Conservation (phyloP, 1,140 invertebrate species). For the Trissolcus basalis region DNA sequence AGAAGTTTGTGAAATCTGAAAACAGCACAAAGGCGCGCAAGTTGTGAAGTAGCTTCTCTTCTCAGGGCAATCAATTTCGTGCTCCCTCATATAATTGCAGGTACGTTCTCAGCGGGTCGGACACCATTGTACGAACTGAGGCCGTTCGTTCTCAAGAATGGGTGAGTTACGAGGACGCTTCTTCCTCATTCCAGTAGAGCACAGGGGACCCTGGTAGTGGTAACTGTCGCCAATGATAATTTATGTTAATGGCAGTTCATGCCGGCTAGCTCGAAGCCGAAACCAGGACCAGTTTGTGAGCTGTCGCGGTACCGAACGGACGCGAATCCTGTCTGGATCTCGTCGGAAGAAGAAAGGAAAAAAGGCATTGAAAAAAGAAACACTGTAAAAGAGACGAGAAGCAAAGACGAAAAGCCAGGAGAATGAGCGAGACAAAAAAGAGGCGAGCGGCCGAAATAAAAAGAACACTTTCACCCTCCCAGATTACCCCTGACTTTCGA, state of each 20-base stretch:
- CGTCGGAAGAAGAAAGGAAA: constrained; percentile 15
- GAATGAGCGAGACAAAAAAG: constrained; percentile 14
- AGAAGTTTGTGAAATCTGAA: constrained; percentile 34
- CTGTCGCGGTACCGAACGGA: constrained; percentile 68
- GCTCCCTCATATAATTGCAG: constrained; percentile 59
- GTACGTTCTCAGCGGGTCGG: constrained; percentile 56
- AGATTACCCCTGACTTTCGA: constrained; percentile 63
- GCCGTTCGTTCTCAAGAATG: constrained; percentile 55
- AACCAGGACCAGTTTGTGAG: constrained; percentile 69
- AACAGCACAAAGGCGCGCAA: constrained; percentile 42
- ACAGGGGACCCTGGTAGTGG: constrained; percentile 63
- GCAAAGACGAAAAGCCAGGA: constrained; percentile 2
- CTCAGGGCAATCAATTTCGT: constrained; percentile 57
- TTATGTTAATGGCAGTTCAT: constrained; percentile 76
- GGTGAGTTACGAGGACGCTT: constrained; percentile 59
- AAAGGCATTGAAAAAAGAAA: neutral
- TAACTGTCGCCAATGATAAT: constrained; percentile 76
- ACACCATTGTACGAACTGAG: constrained; percentile 54
- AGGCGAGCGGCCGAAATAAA: constrained; percentile 43
- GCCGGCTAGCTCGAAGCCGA: constrained; percentile 64
- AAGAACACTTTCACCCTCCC: constrained; percentile 53
- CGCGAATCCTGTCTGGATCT: constrained; percentile 53
- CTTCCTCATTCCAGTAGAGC: constrained; percentile 55
- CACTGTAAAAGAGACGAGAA: no score
- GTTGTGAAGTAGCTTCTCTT: constrained; percentile 45